A percentile compares a stretch with the other conserved stretches of the same genome.
Evolutionary conservation across 2,113 vertebrate species (phyloP).

Genomic region (Dryoscopus gambensis): DNA sequence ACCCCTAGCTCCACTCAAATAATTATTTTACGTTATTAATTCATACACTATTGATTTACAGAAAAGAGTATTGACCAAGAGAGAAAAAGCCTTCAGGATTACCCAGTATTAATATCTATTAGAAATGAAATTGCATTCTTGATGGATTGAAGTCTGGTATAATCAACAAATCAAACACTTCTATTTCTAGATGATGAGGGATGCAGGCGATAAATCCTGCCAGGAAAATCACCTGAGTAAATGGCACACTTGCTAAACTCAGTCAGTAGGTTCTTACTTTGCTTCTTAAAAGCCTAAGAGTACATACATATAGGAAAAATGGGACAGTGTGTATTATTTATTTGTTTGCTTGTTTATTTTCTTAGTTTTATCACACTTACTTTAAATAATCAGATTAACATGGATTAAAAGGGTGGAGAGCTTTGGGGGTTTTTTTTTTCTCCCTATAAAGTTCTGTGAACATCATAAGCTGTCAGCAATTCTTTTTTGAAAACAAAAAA

Average conservation of each 20-base stretch:
- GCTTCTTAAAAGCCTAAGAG: background rate
- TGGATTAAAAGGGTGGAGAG: background rate
- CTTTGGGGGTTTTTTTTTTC: background rate
- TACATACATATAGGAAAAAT: background rate
- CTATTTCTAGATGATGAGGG: background rate
- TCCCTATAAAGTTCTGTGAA: background rate
- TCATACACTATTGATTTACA: background rate
- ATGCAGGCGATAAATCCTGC: background rate
- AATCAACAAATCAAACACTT: background rate
- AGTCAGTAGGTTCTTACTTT: background rate
- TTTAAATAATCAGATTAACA: background rate
- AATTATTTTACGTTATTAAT: background rate
- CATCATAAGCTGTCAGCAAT: background rate
- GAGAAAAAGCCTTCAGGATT: background rate
- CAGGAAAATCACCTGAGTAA: background rate
- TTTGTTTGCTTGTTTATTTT: background rate
- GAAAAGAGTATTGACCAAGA: background rate
- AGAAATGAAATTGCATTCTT: background rate
- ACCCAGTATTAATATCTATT: background rate
- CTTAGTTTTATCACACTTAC: background rate
- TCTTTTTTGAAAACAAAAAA: background rate
- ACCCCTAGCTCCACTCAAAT: background rate
- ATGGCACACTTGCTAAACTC: background rate
- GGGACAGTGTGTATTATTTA: background rate
- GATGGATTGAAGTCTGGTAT: background rate